A percentile compares a stretch with the other conserved stretches of the same genome.
Conservation (phyloP, 2,888 invertebrate genomes). For the Achlya flavicornis region DNA sequence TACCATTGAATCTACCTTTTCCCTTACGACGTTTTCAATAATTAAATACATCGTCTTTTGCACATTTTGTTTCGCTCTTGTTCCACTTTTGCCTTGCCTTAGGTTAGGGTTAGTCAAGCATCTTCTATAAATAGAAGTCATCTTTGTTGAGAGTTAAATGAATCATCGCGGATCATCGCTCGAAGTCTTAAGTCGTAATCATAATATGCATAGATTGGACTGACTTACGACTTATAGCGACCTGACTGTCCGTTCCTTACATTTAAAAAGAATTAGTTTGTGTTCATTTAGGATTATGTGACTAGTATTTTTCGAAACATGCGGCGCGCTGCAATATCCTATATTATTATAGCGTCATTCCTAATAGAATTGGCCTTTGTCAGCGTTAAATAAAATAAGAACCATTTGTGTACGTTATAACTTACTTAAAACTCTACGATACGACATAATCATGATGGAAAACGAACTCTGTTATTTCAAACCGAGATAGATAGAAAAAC, state of each 20-base stretch:
- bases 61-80: background rate
- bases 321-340: no score
- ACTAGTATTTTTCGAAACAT: no score
- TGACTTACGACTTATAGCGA: no score
- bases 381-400: no score
- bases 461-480: background rate
- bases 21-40: background rate
- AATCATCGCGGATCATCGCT: background rate
- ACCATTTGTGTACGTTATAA: background rate
- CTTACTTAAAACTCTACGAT: background rate
- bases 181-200: background rate
- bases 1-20: background rate
- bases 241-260: no score
- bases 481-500: background rate
- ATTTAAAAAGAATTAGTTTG: no score
- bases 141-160: background rate
- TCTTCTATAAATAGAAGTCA: conserved; percentile 2
- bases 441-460: background rate
- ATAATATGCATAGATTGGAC: background rate
- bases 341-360: background rate
- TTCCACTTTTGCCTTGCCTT: background rate
- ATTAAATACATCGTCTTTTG: background rate
- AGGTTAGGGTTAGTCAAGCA: background rate
- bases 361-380: background rate
- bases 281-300: no score